A percentile compares a stretch with the other conserved stretches of the same genome.
These are phyloP conservation scores for Brachyrhaphis roseni DNA, from an alignment of 2,797 vertebrate species.

Conservation along the genomic window DNA sequence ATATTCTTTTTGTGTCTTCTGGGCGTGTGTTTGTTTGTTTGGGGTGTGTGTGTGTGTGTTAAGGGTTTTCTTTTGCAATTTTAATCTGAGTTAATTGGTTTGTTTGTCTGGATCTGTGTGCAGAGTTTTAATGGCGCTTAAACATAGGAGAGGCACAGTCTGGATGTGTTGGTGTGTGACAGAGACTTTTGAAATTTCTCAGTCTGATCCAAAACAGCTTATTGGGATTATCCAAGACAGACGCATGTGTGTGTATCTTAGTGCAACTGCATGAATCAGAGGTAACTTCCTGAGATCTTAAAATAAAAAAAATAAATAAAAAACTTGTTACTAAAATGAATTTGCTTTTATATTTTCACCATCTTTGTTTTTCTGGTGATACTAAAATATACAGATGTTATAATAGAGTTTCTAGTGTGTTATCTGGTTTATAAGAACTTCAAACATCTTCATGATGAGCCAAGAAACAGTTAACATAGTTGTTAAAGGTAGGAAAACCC, in stretches of 20 bases:
- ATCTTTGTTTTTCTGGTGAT: conserved; percentile 16
- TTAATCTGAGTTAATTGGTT: conserved; percentile 50
- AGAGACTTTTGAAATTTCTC: conserved; percentile 67
- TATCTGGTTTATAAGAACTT: not conserved
- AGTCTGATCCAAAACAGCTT: conserved; percentile 56
- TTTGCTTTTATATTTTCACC: conserved; percentile 4
- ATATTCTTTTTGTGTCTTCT: conserved; percentile 21
- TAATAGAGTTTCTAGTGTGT: not conserved
- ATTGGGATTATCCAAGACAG: conserved; percentile 57
- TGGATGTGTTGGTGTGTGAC: conserved; percentile 43
- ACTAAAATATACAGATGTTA: not conserved
- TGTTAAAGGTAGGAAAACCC: not conserved
- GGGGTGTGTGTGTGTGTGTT: conserved; percentile 16
- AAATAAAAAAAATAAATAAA: conserved; percentile 41
- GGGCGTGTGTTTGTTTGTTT: conserved; percentile 16
- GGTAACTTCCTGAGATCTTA: conserved; percentile 21
- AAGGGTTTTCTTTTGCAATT: conserved; percentile 40
- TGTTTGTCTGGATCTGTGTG: conserved; percentile 50
- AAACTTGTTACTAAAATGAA: conserved; percentile 43
- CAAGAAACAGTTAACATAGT: not conserved
- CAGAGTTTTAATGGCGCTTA: conserved; percentile 41
- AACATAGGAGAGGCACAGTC: conserved; percentile 51
- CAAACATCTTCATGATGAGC: not conserved
- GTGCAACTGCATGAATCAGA: conserved; percentile 1
- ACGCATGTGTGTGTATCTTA: conserved; percentile 9